Evolutionary conservation across 2,797 vertebrate species (phyloP), one percentile per base, ranked within the genome.

Genomic region (Tragopan temminckii): DNA sequence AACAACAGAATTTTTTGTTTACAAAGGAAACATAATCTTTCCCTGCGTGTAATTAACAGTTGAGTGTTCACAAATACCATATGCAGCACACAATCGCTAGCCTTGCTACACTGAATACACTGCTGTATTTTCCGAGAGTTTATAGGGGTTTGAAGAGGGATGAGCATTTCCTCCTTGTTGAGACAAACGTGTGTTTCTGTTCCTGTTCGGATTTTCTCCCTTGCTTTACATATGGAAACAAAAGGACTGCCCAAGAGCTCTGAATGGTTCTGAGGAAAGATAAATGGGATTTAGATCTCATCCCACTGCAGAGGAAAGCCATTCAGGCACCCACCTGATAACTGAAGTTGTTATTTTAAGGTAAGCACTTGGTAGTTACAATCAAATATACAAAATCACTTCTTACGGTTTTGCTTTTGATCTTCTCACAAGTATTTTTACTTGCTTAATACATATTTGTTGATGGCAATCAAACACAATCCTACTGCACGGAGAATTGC

Each of bases 91-190:
- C 36, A 76, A 48, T 4, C 29, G 6, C 38, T 46, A 80, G 29
- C 20, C 31, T 87, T 38, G 36, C 20, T 80, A 10, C 85, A 88
- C 64, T 50, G 85, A 92, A 70, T 4, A 8, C 10, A 19, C 8
- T 25, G 27, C 55, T 71, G 4, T 72, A 48, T 89, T 89, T 93
- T 68, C 38, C 50, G 66, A 52, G 46, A 79, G 57, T 59, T 89
- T 48, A 52, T 19, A 78, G 69, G 53, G 48, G 38, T 90, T 93
- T 94, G 70, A 63, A 91, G 94, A 81, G 0, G 2, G 20, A 76
- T 57, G 36, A 70, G 74, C n/a, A 61, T 94, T 94, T 93, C 57
- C 48, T 84, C 55, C 79, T 76, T 27, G 6, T 69, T 76, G 67
- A 86, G 45, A 53, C 43, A 83, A 92, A 62, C 23, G 38, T 62